A percentile compares a stretch with the other conserved stretches of the same genome.
Conservation (phyloP, 2,888 invertebrate genomes). For the Apoda limacodes region DNA sequence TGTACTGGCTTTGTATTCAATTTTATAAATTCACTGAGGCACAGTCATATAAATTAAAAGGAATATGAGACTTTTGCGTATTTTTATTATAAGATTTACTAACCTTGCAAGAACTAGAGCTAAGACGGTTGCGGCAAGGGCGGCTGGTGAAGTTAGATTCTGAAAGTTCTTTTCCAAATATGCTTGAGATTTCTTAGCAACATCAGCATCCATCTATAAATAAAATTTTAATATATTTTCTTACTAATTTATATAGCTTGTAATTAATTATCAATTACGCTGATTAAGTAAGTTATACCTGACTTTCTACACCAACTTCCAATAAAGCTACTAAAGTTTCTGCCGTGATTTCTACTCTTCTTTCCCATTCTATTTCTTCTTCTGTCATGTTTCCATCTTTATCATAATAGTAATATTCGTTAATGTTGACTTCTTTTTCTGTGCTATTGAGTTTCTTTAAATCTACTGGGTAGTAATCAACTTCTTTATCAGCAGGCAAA, state of each 20-base stretch:
- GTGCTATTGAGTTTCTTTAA: slow-evolving; percentile 43
- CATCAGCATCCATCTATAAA: slow-evolving; percentile 57
- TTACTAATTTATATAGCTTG: not conserved
- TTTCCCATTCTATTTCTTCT: slow-evolving; percentile 61
- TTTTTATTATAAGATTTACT: not conserved
- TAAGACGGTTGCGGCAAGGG: slow-evolving; percentile 70
- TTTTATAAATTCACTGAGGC: no score
- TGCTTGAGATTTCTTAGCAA: slow-evolving; percentile 63
- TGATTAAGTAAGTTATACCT: no score
- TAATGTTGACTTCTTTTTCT: slow-evolving; percentile 45
- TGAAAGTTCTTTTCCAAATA: slow-evolving; percentile 70
- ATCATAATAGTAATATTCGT: slow-evolving; percentile 62
- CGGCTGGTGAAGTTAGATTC: slow-evolving; percentile 67
- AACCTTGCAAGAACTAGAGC: slow-evolving; percentile 68
- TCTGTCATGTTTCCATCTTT: slow-evolving; percentile 63
- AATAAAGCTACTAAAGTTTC: slow-evolving; percentile 72
- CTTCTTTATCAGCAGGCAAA: slow-evolving; percentile 68
- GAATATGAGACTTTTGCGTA: not conserved
- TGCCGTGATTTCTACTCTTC: slow-evolving; percentile 72
- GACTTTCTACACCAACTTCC: slow-evolving; percentile 71
- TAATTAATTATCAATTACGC: no score
- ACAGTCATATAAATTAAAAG: no score
- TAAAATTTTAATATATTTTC: no score
- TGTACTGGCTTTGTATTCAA: no score
- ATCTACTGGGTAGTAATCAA: slow-evolving; percentile 57